phyloP scores from a whole-genome alignment of 1,140 invertebrate genomes.

The Polyergus mexicanus region DNA sequence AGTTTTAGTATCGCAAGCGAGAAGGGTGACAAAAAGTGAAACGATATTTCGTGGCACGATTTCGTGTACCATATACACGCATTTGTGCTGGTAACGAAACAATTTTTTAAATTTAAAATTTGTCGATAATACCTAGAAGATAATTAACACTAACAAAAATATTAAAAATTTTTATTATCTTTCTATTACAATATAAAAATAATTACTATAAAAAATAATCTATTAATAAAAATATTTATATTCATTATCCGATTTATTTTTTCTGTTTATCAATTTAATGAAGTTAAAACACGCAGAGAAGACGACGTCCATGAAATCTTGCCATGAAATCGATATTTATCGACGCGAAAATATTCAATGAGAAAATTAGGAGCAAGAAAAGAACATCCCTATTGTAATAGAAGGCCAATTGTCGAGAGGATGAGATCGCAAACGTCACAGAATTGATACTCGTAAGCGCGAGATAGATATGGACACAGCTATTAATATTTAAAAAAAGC shows the following conservation, averaged over 20 bases:
- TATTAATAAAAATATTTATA: too few species aligned
- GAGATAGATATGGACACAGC: conserved; percentile 56
- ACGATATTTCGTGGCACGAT: conserved; percentile 38
- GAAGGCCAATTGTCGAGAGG: neutral
- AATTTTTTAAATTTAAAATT: conserved; percentile 34
- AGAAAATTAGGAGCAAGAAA: conserved; percentile 5
- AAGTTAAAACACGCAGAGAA: neutral
- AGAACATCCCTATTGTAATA: neutral
- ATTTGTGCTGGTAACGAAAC: neutral
- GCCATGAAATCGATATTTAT: conserved; percentile 25
- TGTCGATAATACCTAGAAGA: neutral
- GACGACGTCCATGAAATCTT: conserved; percentile 6
- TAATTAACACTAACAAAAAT: neutral
- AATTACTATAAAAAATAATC: too few species aligned
- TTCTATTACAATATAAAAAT: too few species aligned
- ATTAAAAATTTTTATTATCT: neutral
- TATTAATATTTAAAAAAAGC: conserved; percentile 66
- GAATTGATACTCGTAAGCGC: conserved; percentile 72
- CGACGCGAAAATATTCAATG: conserved; percentile 18
- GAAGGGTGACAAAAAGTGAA: conserved; percentile 40
- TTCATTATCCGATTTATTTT: too few species aligned
- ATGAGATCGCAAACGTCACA: conserved; percentile 45
- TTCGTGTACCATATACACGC: neutral
- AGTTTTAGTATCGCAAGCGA: conserved; percentile 44
- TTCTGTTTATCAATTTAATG: too few species aligned